Conservation (phyloP, 2,797 vertebrate species). For the Podargus strigoides region DNA sequence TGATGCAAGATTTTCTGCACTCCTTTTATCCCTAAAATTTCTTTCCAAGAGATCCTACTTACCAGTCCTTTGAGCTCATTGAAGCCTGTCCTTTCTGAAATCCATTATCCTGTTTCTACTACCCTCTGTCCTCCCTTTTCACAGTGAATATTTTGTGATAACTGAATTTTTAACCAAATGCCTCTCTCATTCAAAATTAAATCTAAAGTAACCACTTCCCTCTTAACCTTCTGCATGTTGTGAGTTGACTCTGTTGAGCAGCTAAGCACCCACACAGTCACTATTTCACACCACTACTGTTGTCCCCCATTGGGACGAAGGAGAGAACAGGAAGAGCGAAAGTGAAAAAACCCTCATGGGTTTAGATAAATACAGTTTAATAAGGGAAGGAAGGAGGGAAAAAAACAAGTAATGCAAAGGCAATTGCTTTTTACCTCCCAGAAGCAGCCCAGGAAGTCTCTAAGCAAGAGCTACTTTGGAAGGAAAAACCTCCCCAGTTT, state of each 20-base stretch:
- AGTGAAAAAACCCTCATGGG: background rate
- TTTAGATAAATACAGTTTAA: background rate
- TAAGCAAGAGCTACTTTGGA: background rate
- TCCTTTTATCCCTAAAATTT: background rate
- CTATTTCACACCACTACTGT: rapidly evolving
- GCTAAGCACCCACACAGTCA: background rate
- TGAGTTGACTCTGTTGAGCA: background rate
- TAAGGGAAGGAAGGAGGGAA: background rate
- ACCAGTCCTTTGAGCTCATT: background rate
- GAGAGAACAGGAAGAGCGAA: background rate
- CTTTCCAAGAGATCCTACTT: background rate
- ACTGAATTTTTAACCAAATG: background rate
- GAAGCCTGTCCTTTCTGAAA: background rate
- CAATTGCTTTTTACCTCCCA: background rate
- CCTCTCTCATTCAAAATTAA: background rate
- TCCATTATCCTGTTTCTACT: background rate
- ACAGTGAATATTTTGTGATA: background rate
- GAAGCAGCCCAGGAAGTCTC: background rate
- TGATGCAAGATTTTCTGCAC: background rate
- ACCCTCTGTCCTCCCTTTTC: background rate
- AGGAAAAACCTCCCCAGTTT: background rate
- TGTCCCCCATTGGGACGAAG: rapidly evolving
- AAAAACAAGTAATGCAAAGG: background rate
- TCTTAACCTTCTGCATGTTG: background rate
- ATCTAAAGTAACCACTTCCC: background rate